Conservation (phyloP, 2,888 invertebrate genomes). For the Aleiodes leptofemur region DNA sequence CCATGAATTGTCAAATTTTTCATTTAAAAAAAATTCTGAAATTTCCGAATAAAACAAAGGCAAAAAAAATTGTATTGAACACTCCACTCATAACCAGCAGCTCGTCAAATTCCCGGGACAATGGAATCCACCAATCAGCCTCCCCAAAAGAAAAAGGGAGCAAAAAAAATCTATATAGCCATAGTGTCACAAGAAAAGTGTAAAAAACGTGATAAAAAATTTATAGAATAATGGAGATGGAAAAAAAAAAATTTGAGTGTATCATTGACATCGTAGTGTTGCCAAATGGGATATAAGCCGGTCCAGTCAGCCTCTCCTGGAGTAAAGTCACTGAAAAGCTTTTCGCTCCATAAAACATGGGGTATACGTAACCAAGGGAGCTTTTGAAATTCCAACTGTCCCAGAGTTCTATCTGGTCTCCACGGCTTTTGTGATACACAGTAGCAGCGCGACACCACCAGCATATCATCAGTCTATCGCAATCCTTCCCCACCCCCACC, state of each 20-base stretch:
- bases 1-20: no score
- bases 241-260: slow-evolving; percentile 13
- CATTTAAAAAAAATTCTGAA: no score
- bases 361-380: slow-evolving; percentile 36
- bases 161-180: background rate
- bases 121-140: no score
- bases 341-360: slow-evolving; percentile 56
- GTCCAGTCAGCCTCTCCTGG: slow-evolving; percentile 2
- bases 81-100: no score
- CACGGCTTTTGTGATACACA: slow-evolving; percentile 11
- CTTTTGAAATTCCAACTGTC: slow-evolving; percentile 52
- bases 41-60: no score
- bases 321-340: slow-evolving; percentile 42
- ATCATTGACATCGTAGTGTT: slow-evolving; percentile 5
- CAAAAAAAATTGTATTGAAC: no score
- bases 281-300: background rate
- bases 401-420: slow-evolving; percentile 21
- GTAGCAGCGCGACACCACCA: background rate
- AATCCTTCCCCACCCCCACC: background rate
- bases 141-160: no score
- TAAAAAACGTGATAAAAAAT: slow-evolving; percentile 2
- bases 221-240: background rate
- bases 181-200: background rate
- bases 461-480: slow-evolving; percentile 15
- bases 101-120: no score